Base-by-base conservation (phyloP, 2,797 vertebrate species). In the Emys orbicularis region DNA sequence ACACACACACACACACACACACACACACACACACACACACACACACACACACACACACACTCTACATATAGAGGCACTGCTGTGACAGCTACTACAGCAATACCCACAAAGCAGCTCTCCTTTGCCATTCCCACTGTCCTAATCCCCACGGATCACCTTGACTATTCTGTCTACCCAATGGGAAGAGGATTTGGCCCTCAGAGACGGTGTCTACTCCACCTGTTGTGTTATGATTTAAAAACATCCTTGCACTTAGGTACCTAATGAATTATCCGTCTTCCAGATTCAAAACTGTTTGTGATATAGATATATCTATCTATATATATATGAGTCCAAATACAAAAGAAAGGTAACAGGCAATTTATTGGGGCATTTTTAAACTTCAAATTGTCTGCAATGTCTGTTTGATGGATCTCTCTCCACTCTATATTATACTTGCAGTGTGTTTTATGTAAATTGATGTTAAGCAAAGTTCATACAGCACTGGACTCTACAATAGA, bases 381-480 rank as follows among this genome's bases (percentile, higher is more conserved):
- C 57, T 91, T 5, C 23, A 93, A 96, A 80, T 93, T 2, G 89
- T 86, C 89, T 88, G 25, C 77, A 95, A 81, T 4, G 88, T 77
- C 61, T 1, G 2, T 85, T 87, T 83, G 49, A n/a, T 57, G 57
- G 29, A 72, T 89, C 59, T 50, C 92, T 94, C 90, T 90, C 84
- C 54, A 86, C 23, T 37, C 5, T 90, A 95, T 95, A 88, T 88
- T 7, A 11, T 44, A 61, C 57, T 82, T 83, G 47, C 18, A 31
- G 44, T 79, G 79, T 21, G n/a, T 88, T 79, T 94, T 87, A 44
- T 95, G 91, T 90, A 81, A 68, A 53, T 80, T 89, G 2, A 16
- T n/a, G 86, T 93, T 82, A 97, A 89, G 25, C 12, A 91, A 89
- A 93, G 90, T 92, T 92, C 18, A n/a, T 49, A 29, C 80, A 72